phyloP scores from a whole-genome alignment of 1,140 invertebrate species.

The Pogonus chalceus region DNA sequence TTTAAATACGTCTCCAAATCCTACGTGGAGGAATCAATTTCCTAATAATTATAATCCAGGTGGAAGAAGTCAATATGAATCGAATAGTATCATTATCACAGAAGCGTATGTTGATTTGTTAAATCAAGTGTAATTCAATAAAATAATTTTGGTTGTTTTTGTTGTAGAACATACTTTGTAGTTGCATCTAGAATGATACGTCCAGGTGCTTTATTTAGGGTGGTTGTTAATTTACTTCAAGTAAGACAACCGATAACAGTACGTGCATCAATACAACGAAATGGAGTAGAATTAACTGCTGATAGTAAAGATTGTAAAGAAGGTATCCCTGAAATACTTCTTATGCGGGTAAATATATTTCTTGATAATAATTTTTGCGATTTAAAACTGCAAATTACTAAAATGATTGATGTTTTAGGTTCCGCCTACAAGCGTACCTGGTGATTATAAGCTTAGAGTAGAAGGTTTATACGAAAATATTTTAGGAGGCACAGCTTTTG shows the following conservation, averaged over 20 bases:
- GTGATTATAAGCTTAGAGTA: constrained; percentile 75
- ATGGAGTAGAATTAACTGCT: constrained; percentile 76
- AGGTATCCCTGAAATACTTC: constrained; percentile 69
- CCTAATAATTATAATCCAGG: constrained; percentile 24
- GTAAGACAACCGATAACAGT: constrained; percentile 64
- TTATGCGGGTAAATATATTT: constrained; percentile 52
- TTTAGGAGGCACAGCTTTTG: constrained; percentile 73
- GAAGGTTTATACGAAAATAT: constrained; percentile 80
- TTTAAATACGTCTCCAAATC: constrained; percentile 29
- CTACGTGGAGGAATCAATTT: constrained; percentile 28
- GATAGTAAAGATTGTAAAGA: constrained; percentile 66
- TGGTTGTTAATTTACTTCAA: constrained; percentile 67
- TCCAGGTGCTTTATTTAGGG: constrained; percentile 75
- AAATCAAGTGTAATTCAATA: background rate
- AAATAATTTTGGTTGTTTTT: constrained; percentile 3
- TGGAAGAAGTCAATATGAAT: constrained; percentile 32
- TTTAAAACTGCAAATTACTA: background rate
- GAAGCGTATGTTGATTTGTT: constrained; percentile 42
- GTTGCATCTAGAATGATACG: constrained; percentile 76
- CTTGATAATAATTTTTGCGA: constrained; percentile 13
- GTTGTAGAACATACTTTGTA: constrained; percentile 71
- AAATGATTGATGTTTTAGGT: constrained; percentile 42
- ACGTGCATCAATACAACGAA: constrained; percentile 70
- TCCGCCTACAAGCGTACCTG: constrained; percentile 68
- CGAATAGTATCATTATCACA: constrained; percentile 45